Evolutionary conservation across 1,140 invertebrate genomes (phyloP).

Genomic region (Daktulosphaira vitifoliae): DNA sequence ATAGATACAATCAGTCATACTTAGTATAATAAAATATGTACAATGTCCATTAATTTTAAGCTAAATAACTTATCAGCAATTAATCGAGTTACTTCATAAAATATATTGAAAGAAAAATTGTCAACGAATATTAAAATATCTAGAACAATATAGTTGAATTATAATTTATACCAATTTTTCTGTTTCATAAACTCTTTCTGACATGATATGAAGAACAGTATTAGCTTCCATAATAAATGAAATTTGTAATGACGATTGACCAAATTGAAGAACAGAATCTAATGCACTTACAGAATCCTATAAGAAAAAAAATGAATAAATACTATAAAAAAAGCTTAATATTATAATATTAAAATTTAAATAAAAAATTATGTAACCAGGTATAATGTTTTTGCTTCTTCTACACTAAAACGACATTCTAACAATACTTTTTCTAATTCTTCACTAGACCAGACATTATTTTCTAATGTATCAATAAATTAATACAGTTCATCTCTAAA

Average conservation of each 20-base stretch:
- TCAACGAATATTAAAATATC: too few relatives aligned
- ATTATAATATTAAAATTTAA: background rate
- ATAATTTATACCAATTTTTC: constrained; percentile 7
- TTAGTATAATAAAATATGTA: too few relatives aligned
- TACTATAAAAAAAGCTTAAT: background rate
- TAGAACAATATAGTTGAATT: background rate
- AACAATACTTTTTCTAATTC: background rate
- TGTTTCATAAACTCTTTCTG: constrained; percentile 3
- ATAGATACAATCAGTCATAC: too few relatives aligned
- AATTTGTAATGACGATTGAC: background rate
- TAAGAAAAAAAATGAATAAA: background rate
- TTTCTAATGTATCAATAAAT: background rate
- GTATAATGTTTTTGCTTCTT: constrained; percentile 4
- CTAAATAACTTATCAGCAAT: too few relatives aligned
- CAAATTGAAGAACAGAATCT: constrained; percentile 9
- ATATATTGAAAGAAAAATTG: too few relatives aligned
- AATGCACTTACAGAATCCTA: constrained; percentile 15
- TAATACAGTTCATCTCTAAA: background rate
- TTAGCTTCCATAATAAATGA: background rate
- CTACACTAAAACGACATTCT: background rate
- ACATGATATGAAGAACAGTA: constrained; percentile 8
- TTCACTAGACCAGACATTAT: background rate
- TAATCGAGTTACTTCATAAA: too few relatives aligned
- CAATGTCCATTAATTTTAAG: too few relatives aligned
- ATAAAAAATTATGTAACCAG: background rate